A percentile compares a stretch with the other conserved stretches of the same genome.
These are phyloP conservation scores for Buathra laborator DNA, from an alignment of 2,888 invertebrate species.

Conservation along the genomic window DNA sequence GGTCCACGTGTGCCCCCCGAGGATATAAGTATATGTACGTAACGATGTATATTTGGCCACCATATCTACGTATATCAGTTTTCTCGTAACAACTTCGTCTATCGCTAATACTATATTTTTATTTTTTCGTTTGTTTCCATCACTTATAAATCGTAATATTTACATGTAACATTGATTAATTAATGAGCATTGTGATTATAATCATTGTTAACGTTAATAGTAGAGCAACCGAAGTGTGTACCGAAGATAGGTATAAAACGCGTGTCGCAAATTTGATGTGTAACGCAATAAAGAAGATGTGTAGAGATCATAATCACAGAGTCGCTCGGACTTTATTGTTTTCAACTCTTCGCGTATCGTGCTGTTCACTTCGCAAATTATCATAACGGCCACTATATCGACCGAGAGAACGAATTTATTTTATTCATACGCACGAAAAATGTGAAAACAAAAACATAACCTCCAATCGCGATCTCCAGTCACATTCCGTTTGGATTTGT, in stretches of 20 bases:
- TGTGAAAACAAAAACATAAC: too few species aligned
- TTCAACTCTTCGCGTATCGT: not conserved
- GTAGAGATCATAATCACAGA: conserved; percentile 44
- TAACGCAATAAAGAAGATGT: conserved; percentile 3
- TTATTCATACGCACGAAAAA: too few species aligned
- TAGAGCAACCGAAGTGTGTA: conserved; percentile 10
- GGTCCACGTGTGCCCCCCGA: conserved; percentile 33
- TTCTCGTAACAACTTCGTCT: conserved; percentile 35
- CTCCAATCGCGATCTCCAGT: too few species aligned
- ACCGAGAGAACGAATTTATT: too few species aligned
- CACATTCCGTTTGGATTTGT: too few species aligned
- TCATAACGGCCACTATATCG: too few species aligned
- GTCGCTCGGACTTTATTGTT: conserved; percentile 14
- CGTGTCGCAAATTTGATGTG: conserved; percentile 5
- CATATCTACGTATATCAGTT: conserved; percentile 53
- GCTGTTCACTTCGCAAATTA: not conserved
- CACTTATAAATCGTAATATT: conserved; percentile 45
- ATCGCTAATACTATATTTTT: not conserved
- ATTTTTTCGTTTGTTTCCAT: conserved; percentile 17
- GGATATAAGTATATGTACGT: conserved; percentile 14
- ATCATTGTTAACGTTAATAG: conserved; percentile 1
- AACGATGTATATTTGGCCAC: conserved; percentile 43
- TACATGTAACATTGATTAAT: conserved; percentile 52
- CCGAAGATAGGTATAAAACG: conserved; percentile 36
- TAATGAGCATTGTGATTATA: conserved; percentile 28